Conservation (phyloP, 2,113 vertebrate species). For the Percina caprodes region DNA sequence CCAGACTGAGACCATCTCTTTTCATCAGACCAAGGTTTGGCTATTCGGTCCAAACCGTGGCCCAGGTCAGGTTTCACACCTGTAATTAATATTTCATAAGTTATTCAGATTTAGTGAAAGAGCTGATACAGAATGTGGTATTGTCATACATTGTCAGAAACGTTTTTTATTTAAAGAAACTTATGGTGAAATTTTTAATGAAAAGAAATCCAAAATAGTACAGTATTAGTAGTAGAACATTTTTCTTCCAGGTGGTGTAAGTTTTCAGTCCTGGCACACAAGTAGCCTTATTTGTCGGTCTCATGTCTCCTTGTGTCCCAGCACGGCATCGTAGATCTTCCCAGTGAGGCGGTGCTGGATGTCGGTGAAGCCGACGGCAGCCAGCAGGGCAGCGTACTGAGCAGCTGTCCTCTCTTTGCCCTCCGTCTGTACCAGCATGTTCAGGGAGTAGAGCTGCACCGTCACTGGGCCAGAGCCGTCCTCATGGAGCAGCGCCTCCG, state of each 20-base stretch:
- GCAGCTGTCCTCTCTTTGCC: slow-evolving; percentile 86
- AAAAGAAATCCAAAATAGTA: background rate
- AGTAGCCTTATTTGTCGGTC: background rate
- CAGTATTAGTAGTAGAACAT: background rate
- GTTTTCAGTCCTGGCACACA: background rate
- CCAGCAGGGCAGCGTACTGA: slow-evolving; percentile 85
- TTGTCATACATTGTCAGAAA: background rate
- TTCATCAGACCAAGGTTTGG: no score
- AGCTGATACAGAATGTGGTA: background rate
- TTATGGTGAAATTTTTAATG: background rate
- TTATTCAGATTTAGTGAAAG: background rate
- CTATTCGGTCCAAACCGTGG: no score
- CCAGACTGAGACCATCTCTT: no score
- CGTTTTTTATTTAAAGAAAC: background rate
- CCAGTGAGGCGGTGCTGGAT: slow-evolving; percentile 81
- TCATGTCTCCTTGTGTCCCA: slow-evolving; percentile 82
- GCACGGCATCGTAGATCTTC: slow-evolving; percentile 86
- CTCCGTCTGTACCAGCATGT: slow-evolving; percentile 92
- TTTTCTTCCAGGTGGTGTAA: background rate
- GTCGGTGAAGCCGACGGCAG: slow-evolving; percentile 83
- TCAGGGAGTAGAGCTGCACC: slow-evolving; percentile 88
- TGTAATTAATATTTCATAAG: background rate
- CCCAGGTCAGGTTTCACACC: no score
- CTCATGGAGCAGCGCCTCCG: slow-evolving; percentile 86
- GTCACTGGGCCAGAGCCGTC: slow-evolving; percentile 86